Base-by-base conservation (phyloP, 2,113 vertebrate genomes). In the Hydrochoerus hydrochaeris region DNA sequence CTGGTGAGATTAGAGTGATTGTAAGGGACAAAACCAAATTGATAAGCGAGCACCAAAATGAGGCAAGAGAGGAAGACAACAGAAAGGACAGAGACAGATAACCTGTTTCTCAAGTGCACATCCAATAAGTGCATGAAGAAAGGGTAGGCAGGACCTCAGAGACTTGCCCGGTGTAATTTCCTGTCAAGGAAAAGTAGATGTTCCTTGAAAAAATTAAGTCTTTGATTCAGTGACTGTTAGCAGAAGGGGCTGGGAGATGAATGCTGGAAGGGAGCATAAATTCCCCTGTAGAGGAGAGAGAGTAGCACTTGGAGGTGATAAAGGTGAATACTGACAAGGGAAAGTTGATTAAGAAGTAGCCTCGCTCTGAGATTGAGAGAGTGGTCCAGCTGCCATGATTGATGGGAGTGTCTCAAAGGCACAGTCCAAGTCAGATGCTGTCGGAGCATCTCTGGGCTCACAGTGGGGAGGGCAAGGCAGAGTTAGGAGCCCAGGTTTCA, bases 61-160 rank as follows among this genome's bases (percentile, higher is more conserved):
- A 88, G 93, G 92, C 46, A 32, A 95, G 85, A 95, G 89, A 85
- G 85, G 94, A 96, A 97, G 57, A 91, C 0, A 30, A 71, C 12
- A 83, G 57, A 71, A 90, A 94, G 96, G 94, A 95, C 67, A 94
- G 85, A 96, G 97, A 96, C 88, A 97, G 98, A 98, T 96, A 97
- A 69, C 52, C 8, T 78, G 60, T 94, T 98, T 98, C 96, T 97
- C 97, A 97, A 91, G 97, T 63, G 28, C 4, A 57, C 46, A 52
- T 75, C 17, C 35, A 95, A 35, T 92, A 81, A 83, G 57, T 85
- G 85, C 71, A 91, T 93, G 81, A 49, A 92, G 62, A 95, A 94
- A 85, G 35, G 87, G 88, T 85, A 95, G 91, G 90, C 90, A 84
- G 77, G 75, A 94, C 88, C 97, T 97, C 80, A 32, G 89, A 97